Percentiles rank a stretch among this genome's conserved stretches.
These are phyloP conservation scores for Bembecia ichneumoniformis DNA, from an alignment of 2,888 invertebrate species.

Conservation along the genomic window DNA sequence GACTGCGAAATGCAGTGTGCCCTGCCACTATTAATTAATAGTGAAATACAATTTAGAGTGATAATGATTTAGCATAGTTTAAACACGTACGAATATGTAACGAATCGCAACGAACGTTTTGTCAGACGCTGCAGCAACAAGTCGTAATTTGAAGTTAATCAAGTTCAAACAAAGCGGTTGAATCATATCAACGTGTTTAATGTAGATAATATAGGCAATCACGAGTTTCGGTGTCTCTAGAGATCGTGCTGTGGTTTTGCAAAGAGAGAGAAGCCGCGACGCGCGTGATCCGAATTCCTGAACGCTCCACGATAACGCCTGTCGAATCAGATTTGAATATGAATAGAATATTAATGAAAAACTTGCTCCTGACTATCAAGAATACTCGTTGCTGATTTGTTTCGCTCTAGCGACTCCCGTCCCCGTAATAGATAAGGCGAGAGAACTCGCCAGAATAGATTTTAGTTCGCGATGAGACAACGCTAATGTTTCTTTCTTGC, in stretches of 20 bases:
- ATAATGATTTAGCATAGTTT: too few species aligned
- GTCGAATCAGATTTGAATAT: constrained; percentile 64
- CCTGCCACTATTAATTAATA: too few species aligned
- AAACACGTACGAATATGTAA: too few species aligned
- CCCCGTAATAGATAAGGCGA: constrained; percentile 11
- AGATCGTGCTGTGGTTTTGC: constrained; percentile 34
- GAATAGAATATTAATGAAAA: constrained; percentile 66
- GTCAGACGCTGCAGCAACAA: neutral
- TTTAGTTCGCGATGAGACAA: constrained; percentile 8
- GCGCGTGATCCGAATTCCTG: constrained; percentile 53
- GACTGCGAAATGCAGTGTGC: too few species aligned
- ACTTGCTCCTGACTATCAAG: constrained; percentile 42
- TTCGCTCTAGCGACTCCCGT: constrained; percentile 12
- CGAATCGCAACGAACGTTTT: neutral
- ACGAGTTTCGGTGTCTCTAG: constrained; percentile 42
- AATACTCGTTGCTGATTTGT: constrained; percentile 28
- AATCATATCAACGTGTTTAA: constrained; percentile 27
- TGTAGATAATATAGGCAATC: constrained; percentile 54
- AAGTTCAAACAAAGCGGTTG: constrained; percentile 14
- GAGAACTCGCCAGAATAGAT: constrained; percentile 14
- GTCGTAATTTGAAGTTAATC: constrained; percentile 6
- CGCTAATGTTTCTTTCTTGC: neutral
- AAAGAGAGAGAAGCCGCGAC: constrained; percentile 26
- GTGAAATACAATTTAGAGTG: too few species aligned
- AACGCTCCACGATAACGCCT: constrained; percentile 42